Evolutionary conservation across 2,113 vertebrate species (phyloP).

Genomic region (Microcebus jonahi): DNA sequence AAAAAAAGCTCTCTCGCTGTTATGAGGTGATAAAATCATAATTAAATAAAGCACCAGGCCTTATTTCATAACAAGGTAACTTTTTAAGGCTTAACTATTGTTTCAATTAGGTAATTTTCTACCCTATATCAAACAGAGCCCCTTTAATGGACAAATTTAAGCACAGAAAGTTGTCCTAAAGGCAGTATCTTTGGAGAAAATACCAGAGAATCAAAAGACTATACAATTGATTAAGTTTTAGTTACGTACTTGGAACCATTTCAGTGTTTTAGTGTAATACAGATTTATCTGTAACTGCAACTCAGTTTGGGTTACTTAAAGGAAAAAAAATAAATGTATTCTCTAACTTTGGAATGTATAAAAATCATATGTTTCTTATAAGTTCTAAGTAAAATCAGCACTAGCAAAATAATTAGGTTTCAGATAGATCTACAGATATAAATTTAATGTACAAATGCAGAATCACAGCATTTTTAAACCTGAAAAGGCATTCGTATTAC

Average conservation of each 20-base stretch:
- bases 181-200: slow-evolving; percentile 9
- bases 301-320: neutral
- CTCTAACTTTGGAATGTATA: neutral
- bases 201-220: slow-evolving; percentile 28
- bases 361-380: slow-evolving; percentile 27
- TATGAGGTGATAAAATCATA: slow-evolving; percentile 12
- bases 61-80: slow-evolving; percentile 31
- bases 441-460: slow-evolving; percentile 7
- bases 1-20: neutral
- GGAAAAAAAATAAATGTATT: neutral
- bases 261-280: neutral
- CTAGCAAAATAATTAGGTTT: slow-evolving; percentile 29
- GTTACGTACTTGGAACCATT: neutral
- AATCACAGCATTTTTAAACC: slow-evolving; percentile 12
- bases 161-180: neutral
- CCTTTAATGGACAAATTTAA: slow-evolving; percentile 34
- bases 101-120: slow-evolving; percentile 11
- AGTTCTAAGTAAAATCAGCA: slow-evolving; percentile 43
- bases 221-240: slow-evolving; percentile 22
- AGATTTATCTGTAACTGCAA: slow-evolving; percentile 7
- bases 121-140: neutral
- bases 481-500: neutral
- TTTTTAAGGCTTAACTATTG: slow-evolving; percentile 49
- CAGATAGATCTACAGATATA: neutral
- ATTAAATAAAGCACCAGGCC: slow-evolving; percentile 12